Base-by-base conservation (phyloP, 2,113 vertebrate species). In the Beaufortia kweichowensis region DNA sequence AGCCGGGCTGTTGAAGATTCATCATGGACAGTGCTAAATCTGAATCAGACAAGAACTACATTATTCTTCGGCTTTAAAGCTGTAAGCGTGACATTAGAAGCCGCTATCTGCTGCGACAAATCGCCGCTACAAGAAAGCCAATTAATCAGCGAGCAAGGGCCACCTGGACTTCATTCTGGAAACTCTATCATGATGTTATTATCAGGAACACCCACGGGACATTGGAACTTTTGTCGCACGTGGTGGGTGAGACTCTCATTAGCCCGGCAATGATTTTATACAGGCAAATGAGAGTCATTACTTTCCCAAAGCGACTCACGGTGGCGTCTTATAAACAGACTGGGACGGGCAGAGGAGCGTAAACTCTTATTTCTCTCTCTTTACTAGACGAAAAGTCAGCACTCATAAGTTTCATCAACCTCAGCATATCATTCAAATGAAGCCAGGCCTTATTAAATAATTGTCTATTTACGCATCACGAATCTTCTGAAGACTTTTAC, bases 81-180 rank as follows among this genome's bases (percentile, higher is more conserved):
- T 75, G 24, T 81, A 80, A 80, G 79, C 72, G 62, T 79, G 84
- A 85, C 76, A 87, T 80, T 76, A 86, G 76, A 78, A 83, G 79
- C 84, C 73, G 50, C 53, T 86, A 79, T 81, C 86, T 84, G 81
- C 86, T 83, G 61, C 83, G 83, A 90, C 82, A 89, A 90, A 90
- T 82, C 81, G 83, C 80, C 28, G 70, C 76, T 75, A 46, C 83
- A 85, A 84, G 85, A 74, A 82, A 84, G 83, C 84, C 83, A 79
- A 90, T 89, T 88, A 91, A 90, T 91, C 86, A 90, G 79, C 46
- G 75, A 73, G 68, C 82, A 76, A 61, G 69, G 86, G 86, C 87
- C 87, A 89, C 90, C 88, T 89, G 89, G 84, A 87, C 77, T 78
- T 86, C 79, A 80, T 77, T 83, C 71, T 72, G 63, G 77, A 82